Conservation (phyloP, 2,888 invertebrate species). For the Parasteatoda lunata region DNA sequence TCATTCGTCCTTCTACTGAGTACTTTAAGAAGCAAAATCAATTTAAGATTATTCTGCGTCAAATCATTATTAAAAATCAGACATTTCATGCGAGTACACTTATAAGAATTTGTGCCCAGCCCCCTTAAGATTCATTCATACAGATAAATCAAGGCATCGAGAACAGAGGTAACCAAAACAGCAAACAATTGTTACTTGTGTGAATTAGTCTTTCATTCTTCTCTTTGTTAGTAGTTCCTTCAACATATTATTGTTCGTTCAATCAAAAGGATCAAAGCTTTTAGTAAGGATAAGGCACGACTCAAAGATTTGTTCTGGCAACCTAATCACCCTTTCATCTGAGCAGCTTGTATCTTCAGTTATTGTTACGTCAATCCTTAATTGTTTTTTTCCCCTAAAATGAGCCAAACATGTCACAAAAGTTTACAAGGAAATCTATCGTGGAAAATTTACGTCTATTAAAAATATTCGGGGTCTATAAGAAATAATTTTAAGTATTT, state of each 20-base stretch:
- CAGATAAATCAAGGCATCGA: constrained; percentile 13
- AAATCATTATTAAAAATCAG: too few relatives aligned
- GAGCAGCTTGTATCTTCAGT: background rate
- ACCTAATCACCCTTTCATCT: background rate
- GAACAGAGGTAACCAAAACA: background rate
- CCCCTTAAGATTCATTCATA: background rate
- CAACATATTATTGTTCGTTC: constrained; percentile 31
- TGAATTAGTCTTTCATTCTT: constrained; percentile 44
- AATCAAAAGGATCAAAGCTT: constrained; percentile 48
- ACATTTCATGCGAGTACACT: too few relatives aligned
- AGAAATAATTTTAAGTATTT: too few relatives aligned
- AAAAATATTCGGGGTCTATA: too few relatives aligned
- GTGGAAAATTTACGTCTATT: too few relatives aligned
- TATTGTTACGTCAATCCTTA: background rate
- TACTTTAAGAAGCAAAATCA: too few relatives aligned
- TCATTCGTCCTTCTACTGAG: too few relatives aligned
- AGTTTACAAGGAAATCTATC: too few relatives aligned
- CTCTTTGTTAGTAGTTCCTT: constrained; percentile 36
- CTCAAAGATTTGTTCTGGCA: constrained; percentile 14
- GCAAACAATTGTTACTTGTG: constrained; percentile 26
- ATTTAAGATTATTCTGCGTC: too few relatives aligned
- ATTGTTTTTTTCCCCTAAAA: background rate
- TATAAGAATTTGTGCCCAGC: background rate
- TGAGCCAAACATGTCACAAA: too few relatives aligned
- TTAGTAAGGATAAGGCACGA: constrained; percentile 13